Base-by-base conservation (phyloP, 1,140 invertebrate genomes). In the Eciton burchellii region DNA sequence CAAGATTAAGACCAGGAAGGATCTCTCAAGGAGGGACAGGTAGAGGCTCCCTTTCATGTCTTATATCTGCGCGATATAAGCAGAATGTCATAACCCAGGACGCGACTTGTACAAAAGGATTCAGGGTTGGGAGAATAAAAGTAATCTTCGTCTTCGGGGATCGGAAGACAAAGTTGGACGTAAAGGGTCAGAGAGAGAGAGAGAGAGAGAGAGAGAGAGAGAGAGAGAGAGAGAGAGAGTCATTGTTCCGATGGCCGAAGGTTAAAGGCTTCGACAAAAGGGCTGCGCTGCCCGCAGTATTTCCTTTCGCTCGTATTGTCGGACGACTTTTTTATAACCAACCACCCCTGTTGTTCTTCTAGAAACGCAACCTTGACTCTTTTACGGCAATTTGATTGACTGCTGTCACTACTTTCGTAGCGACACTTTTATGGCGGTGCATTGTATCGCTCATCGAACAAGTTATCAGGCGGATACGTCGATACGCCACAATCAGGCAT, bases 131-230 rank as follows among this genome's bases (percentile, higher is more conserved):
- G 71, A 49, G 24, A 14, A 14, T 65, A 26, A 76, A 56, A 70
- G 29, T 3, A 19, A 43, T 57, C 47, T 24, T 41, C 14, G 41
- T 21, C 35, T 26, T 24, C 9, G 45, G 52, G 68, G 9, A 82
- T 84, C 54, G 12, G 4, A 47, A 24, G 19, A n/a, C 19, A 35
- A 29, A 82, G 71, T 82, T 85, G 57, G 41, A 70, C 21, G 21
- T 74, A 91, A 91, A 91, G 88, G 88, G 87, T 91, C 89, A 89
- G 71, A 29, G n/a, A n/a, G n/a, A n/a, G n/a, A n/a, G n/a, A n/a
- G n/a, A n/a, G n/a, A n/a, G n/a, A n/a, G n/a, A n/a, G n/a, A n/a
- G n/a, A n/a, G n/a, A n/a, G n/a, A n/a, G n/a, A n/a, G n/a, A n/a
- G n/a, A n/a, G n/a, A n/a, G n/a, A n/a, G n/a, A n/a, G n/a, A n/a